Conservation (phyloP, 1,140 invertebrate genomes). For the Sycophila sp. region DNA sequence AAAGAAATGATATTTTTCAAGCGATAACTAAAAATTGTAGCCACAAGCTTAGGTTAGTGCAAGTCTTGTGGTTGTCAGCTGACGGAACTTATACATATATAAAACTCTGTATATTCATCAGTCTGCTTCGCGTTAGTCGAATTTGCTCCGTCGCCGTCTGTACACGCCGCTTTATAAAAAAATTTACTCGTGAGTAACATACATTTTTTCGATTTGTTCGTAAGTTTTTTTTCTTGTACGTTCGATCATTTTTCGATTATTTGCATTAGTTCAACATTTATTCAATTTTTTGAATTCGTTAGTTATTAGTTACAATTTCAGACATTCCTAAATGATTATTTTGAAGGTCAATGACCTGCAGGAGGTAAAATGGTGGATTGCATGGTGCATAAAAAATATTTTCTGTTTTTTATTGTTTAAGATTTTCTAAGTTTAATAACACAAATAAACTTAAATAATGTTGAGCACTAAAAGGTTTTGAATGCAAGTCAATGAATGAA, state of each 20-base stretch:
- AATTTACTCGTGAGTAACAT: neutral
- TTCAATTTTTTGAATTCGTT: too few relatives aligned
- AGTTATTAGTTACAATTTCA: neutral
- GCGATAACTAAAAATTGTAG: conserved; percentile 10
- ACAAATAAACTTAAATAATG: too few relatives aligned
- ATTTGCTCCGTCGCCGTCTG: neutral
- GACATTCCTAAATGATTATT: neutral
- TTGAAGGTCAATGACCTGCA: conserved; percentile 5
- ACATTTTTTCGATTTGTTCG: neutral
- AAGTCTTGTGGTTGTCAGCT: conserved; percentile 5
- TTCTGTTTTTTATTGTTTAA: neutral
- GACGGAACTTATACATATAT: neutral
- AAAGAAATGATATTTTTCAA: neutral
- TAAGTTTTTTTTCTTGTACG: neutral
- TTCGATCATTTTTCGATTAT: too few relatives aligned
- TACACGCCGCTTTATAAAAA: neutral
- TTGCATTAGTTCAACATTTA: too few relatives aligned
- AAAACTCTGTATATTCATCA: neutral
- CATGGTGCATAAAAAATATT: neutral
- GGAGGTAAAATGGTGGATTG: neutral
- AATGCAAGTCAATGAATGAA: too few relatives aligned
- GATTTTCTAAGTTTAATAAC: too few relatives aligned
- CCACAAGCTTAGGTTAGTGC: neutral
- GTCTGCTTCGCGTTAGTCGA: neutral
- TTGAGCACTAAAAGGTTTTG: too few relatives aligned